Conservation (phyloP, 2,113 vertebrate species). For the Etheostoma cragini region DNA sequence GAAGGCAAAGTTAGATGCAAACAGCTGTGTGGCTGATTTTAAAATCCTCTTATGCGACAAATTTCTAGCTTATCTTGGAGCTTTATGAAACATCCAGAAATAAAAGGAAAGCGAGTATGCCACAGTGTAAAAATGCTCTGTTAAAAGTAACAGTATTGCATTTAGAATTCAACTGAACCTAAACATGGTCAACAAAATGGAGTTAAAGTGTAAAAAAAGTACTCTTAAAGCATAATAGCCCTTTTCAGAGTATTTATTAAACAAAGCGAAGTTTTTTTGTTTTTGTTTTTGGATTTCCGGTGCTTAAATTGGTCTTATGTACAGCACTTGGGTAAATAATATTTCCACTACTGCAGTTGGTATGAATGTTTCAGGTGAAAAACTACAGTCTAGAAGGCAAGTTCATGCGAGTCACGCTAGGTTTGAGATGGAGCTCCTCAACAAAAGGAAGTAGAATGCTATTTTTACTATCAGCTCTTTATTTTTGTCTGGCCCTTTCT, state of each 20-base stretch:
- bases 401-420: neutral
- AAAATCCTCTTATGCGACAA: neutral
- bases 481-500: slow-evolving; percentile 47
- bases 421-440: slow-evolving; percentile 3
- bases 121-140: neutral
- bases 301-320: no score
- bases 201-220: neutral
- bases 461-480: slow-evolving; percentile 46
- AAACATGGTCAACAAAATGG: neutral
- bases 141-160: neutral
- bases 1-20: neutral
- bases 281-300: neutral
- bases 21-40: neutral
- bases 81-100: neutral
- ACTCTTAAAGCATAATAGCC: neutral
- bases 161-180: neutral
- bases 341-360: neutral
- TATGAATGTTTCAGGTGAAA: neutral
- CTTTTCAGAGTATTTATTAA: slow-evolving; percentile 2
- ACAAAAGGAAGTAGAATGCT: slow-evolving; percentile 40
- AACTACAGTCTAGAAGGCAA: no score
- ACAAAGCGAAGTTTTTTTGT: no score
- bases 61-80: neutral
- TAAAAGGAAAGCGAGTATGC: neutral
- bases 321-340: no score